A percentile compares a stretch with the other conserved stretches of the same genome.
Conservation (phyloP, 2,797 vertebrate species). For the Sebastes kiyomatsui region DNA sequence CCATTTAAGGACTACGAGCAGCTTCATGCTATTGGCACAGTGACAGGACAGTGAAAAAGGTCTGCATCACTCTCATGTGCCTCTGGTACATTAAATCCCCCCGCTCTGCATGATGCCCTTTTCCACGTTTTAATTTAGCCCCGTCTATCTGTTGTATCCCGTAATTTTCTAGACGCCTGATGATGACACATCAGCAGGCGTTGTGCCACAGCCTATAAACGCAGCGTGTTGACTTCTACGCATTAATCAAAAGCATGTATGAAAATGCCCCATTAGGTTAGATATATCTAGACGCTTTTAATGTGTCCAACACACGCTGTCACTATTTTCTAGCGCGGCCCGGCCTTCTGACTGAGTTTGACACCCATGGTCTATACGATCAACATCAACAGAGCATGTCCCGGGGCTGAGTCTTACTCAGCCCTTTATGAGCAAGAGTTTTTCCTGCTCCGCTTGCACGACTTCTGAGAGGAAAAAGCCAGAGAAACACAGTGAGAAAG, state of each 20-base stretch:
- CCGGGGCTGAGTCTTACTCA: conserved; percentile 72
- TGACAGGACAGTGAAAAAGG: conserved; percentile 38
- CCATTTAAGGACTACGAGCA: conserved; percentile 46
- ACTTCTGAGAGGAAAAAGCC: conserved; percentile 60
- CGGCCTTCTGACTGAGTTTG: conserved; percentile 66
- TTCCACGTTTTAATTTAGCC: conserved; percentile 70
- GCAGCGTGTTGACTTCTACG: conserved; percentile 42
- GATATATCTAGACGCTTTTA: conserved; percentile 39
- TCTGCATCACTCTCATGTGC: conserved; percentile 58
- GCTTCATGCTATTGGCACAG: conserved; percentile 52
- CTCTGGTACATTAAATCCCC: conserved; percentile 53
- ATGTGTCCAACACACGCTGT: conserved; percentile 54
- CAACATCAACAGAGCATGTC: conserved; percentile 69
- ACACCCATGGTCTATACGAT: conserved; percentile 74
- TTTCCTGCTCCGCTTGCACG: conserved; percentile 63
- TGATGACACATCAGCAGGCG: conserved; percentile 66
- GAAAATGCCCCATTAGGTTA: conserved; percentile 54
- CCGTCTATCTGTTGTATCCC: conserved; percentile 58
- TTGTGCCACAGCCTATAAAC: conserved; percentile 54
- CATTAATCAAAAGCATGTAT: conserved; percentile 63
- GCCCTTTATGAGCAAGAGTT: conserved; percentile 71
- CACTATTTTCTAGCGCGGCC: conserved; percentile 47
- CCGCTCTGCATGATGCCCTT: conserved; percentile 47
- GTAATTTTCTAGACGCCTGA: conserved; percentile 66
- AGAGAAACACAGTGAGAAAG: conserved; percentile 57